These are phyloP conservation scores for Chironomus tentans DNA, from an alignment of 2,888 invertebrate genomes.

Conservation along the genomic window DNA sequence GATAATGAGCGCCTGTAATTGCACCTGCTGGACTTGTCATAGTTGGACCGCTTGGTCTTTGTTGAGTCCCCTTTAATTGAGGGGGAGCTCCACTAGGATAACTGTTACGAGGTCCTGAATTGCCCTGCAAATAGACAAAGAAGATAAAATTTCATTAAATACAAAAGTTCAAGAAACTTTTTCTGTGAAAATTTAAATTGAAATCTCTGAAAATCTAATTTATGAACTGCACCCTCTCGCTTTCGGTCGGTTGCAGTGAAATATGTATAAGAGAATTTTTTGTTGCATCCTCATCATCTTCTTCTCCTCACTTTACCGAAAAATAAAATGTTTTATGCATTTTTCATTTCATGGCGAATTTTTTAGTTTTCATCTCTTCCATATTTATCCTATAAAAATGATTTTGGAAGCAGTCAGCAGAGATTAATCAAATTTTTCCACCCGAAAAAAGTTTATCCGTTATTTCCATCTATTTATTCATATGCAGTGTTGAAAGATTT, in stretches of 20 bases:
- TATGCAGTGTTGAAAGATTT: too few relatives aligned
- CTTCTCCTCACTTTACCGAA: too few relatives aligned
- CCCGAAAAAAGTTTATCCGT: too few relatives aligned
- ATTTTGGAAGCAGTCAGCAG: neutral
- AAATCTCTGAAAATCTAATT: neutral
- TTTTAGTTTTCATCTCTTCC: neutral
- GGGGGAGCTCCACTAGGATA: conserved; percentile 31
- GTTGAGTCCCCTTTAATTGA: conserved; percentile 16
- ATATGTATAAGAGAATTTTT: neutral
- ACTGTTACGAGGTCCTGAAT: conserved; percentile 38
- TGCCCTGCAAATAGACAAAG: conserved; percentile 32
- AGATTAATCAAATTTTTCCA: neutral
- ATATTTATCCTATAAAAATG: neutral
- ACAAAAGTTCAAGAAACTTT: neutral
- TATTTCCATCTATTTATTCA: too few relatives aligned
- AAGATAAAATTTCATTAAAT: neutral
- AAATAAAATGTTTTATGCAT: neutral
- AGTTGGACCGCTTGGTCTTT: conserved; percentile 32
- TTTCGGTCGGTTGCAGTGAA: neutral
- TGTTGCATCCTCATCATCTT: neutral
- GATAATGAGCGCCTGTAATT: conserved; percentile 41
- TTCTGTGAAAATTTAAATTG: too few relatives aligned
- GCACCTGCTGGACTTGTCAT: conserved; percentile 44
- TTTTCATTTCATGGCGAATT: neutral
- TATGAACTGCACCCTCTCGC: neutral